Evolutionary conservation across 2,797 vertebrate species (phyloP), one percentile per base, ranked within the genome.

Genomic region (Mormyrops boulengeri): DNA sequence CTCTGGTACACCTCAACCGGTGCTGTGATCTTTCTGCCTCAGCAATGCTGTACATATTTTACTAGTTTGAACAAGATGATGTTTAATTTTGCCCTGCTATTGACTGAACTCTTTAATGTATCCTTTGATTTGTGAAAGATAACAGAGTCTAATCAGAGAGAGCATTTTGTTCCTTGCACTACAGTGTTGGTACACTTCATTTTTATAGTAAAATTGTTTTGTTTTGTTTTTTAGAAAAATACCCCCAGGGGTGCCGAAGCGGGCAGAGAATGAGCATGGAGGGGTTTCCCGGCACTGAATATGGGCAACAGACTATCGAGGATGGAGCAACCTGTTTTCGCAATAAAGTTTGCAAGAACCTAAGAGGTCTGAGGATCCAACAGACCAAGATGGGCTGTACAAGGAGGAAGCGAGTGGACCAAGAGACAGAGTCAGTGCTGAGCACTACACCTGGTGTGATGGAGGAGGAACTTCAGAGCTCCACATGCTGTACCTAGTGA

Each of bases 11-110:
- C 49, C 44, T 85, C 47, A 52, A 52, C 8, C 2, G 50, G 52
- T 55, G n/a, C 11, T 86, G 85, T 19, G 3, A 30, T 55, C 2
- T 30, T 86, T 50, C 49, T 87, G 82, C 82, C 82, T 52, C 22
- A 85, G 9, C 44, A 50, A 85, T 12, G n/a, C n/a, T 85, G n/a
- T 52, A 52, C 44, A 85, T 49, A 85, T 85, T 85, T 85, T 85
- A 52, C 47, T 85, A 52, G 41, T 4, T 47, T 85, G 82, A 85
- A 49, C 47, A 85, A 22, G 77, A 82, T 9, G 14, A 82, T 22
- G 38, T 82, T 82, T 82, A 47, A 82, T 41, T 82, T 82, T n/a
- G 77, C 41, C 41, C 41, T 47, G 17, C 17, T 82, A 22, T 44
- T 47, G 41, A 47, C 17, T 44, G 26, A 11, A 80, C 17, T 41